Evolutionary conservation across 1,140 invertebrate species (phyloP).

Genomic region (Druon quercuslanigerum): DNA sequence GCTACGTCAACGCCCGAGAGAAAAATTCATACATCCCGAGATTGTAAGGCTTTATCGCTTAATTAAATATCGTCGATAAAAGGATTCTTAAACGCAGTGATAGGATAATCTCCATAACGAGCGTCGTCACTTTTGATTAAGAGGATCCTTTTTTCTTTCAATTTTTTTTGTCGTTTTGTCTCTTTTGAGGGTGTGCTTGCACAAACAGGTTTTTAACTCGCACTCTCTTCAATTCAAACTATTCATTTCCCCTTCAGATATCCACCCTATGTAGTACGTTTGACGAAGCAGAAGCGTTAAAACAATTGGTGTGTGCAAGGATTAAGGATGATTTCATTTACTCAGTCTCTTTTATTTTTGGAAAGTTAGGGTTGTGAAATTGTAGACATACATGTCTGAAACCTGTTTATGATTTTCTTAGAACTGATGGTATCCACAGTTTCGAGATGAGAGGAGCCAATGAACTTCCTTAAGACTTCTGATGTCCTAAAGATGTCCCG

Average conservation of each 20-base stretch:
- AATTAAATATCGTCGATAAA: constrained; percentile 21
- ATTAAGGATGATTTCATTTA: not conserved
- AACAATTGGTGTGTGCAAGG: not conserved
- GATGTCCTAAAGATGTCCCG: too few species aligned
- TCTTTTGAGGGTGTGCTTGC: not conserved
- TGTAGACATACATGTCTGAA: too few species aligned
- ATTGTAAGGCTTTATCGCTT: constrained; percentile 8
- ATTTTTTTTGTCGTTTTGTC: not conserved
- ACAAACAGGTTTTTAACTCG: not conserved
- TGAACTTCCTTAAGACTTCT: too few species aligned
- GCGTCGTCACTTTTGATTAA: constrained; percentile 14
- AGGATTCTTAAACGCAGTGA: not conserved
- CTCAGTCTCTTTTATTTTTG: too few species aligned
- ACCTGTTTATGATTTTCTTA: too few species aligned
- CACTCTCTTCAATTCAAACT: constrained; percentile 4
- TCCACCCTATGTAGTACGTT: not conserved
- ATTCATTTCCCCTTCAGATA: not conserved
- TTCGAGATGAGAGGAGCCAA: too few species aligned
- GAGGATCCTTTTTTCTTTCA: not conserved
- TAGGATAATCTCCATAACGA: constrained; percentile 6
- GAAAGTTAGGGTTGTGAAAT: too few species aligned
- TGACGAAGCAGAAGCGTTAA: not conserved
- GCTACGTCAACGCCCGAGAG: not conserved
- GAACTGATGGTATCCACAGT: too few species aligned
- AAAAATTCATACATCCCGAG: not conserved